Evolutionary conservation across 2,888 invertebrate genomes (phyloP).

Genomic region (Oscheius onirici): DNA sequence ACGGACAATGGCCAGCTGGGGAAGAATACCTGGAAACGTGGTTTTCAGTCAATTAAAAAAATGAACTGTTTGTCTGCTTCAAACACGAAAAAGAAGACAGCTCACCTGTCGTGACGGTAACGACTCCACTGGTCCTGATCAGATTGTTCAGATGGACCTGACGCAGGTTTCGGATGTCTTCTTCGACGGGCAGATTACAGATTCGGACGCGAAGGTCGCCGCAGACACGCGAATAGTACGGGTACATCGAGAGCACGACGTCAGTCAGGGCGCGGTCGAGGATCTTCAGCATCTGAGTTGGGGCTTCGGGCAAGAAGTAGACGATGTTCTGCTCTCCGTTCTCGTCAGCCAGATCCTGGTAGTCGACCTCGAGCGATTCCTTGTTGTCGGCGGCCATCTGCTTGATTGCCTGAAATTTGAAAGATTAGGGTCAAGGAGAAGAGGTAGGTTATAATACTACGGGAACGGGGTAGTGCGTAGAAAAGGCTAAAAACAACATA

Average conservation of each 20-base stretch:
- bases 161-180: slow-evolving; percentile 90
- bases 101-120: slow-evolving; percentile 86
- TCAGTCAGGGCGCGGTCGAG: slow-evolving; percentile 75
- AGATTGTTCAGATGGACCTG: slow-evolving; percentile 86
- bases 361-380: slow-evolving; percentile 88
- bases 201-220: slow-evolving; percentile 85
- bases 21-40: slow-evolving; percentile 79
- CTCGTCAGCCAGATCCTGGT: slow-evolving; percentile 85
- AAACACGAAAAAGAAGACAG: no score
- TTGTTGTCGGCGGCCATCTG: slow-evolving; percentile 75
- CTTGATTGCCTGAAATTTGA: slow-evolving; percentile 50
- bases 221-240: slow-evolving; percentile 92
- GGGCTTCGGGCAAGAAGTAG: slow-evolving; percentile 96
- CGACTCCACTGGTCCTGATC: slow-evolving; percentile 91
- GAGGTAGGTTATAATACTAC: no score
- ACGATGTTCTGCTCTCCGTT: slow-evolving; percentile 88
- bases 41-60: not conserved
- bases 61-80: no score
- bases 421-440: no score
- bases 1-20: slow-evolving; percentile 92
- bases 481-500: no score
- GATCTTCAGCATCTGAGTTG: slow-evolving; percentile 75
- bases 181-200: slow-evolving; percentile 91
- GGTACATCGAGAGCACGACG: slow-evolving; percentile 90
- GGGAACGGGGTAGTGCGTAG: no score